Base-by-base conservation (phyloP, 2,888 invertebrate genomes). In the Andrena haemorrhoa region DNA sequence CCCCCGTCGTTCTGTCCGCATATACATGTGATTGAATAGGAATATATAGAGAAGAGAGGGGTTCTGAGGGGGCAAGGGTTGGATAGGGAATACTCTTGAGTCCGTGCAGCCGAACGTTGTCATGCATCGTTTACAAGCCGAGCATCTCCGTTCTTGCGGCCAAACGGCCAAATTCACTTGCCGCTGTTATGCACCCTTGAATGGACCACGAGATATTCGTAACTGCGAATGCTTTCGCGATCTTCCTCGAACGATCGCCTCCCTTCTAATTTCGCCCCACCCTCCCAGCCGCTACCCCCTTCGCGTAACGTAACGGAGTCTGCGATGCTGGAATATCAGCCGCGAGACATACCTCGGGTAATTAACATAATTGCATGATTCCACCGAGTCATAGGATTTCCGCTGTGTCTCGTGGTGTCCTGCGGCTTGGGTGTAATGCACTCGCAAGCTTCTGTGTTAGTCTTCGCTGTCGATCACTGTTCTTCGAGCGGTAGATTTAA, bases 41-140 rank as follows among this genome's bases (percentile, higher is more conserved):
- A 81, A 81, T 88, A 84, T 76, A 73, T 49, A 49, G 69, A 70
- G 58, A 66, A 73, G 33, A 29, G 74, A 23, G 20, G 16, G 29
- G 33, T 23, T 12, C 10, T 0, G 16, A 10, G 23, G 29, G 12
- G 58, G 64, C 60, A 58, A 20, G 63, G 79, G 33, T 31, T 33
- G 41, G 78, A 75, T 70, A 71, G 41, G 79, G 78, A 83, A 86
- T 87, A 87, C 83, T 87, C 86, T 76, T 76, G 77, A 78, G 63
- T 49, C 70, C 75, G 71, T 58, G 70, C 77, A 66, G 71, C 60
- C 77, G 73, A 85, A 87, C 85, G 76, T 86, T 82, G 76, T 82
- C 74, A 82, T 82, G 86, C 86, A 90, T 89, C 91, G 89, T 88
- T 89, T 84, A 83, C 86, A 86, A 86, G 88, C 91, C 86, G 82